Evolutionary conservation across 2,888 invertebrate genomes (phyloP), one percentile per base, ranked within the genome.

Genomic region (Bursaphelenchus okinawaensis): DNA sequence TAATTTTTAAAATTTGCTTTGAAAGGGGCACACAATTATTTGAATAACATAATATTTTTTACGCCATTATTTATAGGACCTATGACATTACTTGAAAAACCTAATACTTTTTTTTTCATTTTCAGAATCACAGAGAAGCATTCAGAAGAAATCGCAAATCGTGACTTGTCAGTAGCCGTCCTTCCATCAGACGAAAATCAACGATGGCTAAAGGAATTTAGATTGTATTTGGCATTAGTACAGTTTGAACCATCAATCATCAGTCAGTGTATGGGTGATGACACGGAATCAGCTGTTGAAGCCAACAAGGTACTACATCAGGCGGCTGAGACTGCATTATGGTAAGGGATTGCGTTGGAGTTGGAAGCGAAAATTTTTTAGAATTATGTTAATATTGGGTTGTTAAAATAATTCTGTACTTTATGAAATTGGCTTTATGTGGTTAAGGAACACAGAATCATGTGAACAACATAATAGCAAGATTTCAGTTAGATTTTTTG

Each of bases 181-280:
- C 26, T 61, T 9, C 62, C 62, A 16, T 62, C 62, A 19, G 60
- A 62, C 16, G 62, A 62, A 9, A 62, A 64, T 16, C n/a, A 52
- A 12, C 4, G 50, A 20, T 72, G 72, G 69, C 55, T 72, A 24
- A 28, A 58, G 19, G 19, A 58, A 7, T 73, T 73, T 52, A 63
- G 76, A 9, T 52, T 73, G 16, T 67, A 63, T 40, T 40, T 73
- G 29, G 75, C 75, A 0, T 54, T 73, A 22, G 65, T 73, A 20
- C 74, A 72, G 22, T 68, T 72, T 51, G 76, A 73, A 31, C 73
- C 73, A 8, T 66, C 73, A 7, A 62, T 76, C 8, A 54, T 73
- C 16, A 65, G 72, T 60, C 52, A 65, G 19, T 73, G 74, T 54
- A 74, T 73, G 73, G 62, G 65, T 29, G 52, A 67, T 20, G 65